A percentile compares a stretch with the other conserved stretches of the same genome.
phyloP scores from a whole-genome alignment of 2,113 vertebrate species.

The Hemibagrus wyckioides region DNA sequence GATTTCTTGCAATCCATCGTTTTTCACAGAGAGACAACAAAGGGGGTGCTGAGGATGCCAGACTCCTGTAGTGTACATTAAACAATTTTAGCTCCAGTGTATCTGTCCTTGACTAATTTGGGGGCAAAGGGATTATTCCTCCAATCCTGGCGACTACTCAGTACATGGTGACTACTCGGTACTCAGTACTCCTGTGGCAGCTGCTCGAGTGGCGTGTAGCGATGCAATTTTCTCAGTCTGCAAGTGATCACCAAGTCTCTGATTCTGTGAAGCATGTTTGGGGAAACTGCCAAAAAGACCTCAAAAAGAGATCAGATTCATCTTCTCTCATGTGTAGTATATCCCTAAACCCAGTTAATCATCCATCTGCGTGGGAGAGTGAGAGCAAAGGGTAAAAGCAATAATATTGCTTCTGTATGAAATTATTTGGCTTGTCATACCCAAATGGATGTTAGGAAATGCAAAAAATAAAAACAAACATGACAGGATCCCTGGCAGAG shows the following conservation, averaged over 20 bases:
- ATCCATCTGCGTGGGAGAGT: background rate
- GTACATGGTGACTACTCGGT: background rate
- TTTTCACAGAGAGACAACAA: background rate
- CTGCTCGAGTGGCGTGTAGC: background rate
- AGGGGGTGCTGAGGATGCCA: background rate
- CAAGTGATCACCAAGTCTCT: background rate
- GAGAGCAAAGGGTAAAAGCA: background rate
- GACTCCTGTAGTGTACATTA: background rate
- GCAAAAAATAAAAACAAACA: background rate
- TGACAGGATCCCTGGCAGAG: background rate
- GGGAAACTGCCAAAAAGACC: background rate
- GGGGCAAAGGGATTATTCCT: background rate
- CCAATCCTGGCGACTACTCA: background rate
- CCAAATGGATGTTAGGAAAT: background rate
- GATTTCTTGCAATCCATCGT: background rate
- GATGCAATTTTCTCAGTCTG: background rate
- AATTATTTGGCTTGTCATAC: background rate
- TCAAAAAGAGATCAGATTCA: background rate
- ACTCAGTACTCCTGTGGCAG: background rate
- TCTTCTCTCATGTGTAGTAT: background rate
- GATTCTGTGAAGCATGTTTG: background rate
- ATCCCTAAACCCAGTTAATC: background rate
- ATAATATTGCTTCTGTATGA: background rate
- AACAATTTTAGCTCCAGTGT: background rate
- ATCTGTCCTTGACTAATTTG: background rate